These are phyloP conservation scores for Pterocles gutturalis DNA, from an alignment of 2,113 vertebrate species.

Conservation along the genomic window DNA sequence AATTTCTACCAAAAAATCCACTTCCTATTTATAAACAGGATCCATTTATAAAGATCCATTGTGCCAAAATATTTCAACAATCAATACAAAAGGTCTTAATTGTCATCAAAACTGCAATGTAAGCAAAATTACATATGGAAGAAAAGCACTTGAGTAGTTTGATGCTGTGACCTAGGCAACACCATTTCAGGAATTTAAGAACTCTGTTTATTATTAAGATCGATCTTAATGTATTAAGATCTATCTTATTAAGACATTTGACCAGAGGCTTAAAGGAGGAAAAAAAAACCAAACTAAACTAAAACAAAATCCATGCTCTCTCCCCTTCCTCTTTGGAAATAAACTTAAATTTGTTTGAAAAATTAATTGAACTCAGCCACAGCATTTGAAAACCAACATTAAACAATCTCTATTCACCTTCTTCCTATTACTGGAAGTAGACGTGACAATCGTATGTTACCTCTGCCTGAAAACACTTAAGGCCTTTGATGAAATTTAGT, in stretches of 20 bases:
- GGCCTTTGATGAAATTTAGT: background rate
- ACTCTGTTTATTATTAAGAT: background rate
- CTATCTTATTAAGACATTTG: background rate
- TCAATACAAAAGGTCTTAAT: constrained; percentile 6
- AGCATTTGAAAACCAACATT: background rate
- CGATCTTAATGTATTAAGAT: background rate
- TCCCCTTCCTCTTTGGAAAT: background rate
- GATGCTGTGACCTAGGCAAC: background rate
- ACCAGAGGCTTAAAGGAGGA: background rate
- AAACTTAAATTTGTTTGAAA: background rate
- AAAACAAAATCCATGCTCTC: background rate
- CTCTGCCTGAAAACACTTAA: constrained; percentile 2
- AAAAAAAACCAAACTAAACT: background rate
- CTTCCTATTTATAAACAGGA: background rate
- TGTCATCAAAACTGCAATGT: background rate
- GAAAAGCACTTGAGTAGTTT: background rate
- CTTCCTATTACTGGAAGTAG: background rate
- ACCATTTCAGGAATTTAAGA: background rate
- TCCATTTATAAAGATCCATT: background rate
- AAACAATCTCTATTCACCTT: background rate
- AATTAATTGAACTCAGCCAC: background rate
- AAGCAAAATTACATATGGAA: background rate
- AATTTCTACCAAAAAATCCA: background rate
- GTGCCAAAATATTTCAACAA: background rate
- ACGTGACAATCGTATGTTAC: background rate